A percentile compares a stretch with the other conserved stretches of the same genome.
phyloP scores from a whole-genome alignment of 2,888 invertebrate genomes.

The Sphaerophoria taeniata region DNA sequence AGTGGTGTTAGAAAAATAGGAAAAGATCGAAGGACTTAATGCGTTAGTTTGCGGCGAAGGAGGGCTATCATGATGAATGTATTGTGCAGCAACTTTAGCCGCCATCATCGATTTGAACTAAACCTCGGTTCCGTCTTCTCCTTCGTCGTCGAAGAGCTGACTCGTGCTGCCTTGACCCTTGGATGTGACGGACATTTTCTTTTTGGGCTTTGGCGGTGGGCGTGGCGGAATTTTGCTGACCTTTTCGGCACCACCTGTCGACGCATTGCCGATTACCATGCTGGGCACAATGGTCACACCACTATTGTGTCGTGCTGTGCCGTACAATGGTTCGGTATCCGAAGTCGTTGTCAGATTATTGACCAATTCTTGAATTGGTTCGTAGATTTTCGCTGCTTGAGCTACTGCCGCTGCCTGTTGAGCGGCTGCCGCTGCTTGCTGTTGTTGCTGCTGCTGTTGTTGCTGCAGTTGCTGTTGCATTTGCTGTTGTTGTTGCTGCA shows the following conservation, averaged over 20 bases:
- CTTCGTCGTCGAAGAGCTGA: conserved; percentile 93
- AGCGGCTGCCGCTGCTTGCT: conserved; percentile 58
- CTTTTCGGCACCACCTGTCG: conserved; percentile 77
- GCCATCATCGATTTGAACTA: conserved; percentile 81
- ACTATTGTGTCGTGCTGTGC: conserved; percentile 78
- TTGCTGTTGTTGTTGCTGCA: conserved; percentile 75
- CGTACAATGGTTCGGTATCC: conserved; percentile 81
- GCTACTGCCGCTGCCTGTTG: conserved; percentile 56
- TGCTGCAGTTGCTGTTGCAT: conserved; percentile 75
- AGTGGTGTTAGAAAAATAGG: conserved; percentile 67
- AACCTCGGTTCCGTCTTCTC: conserved; percentile 95
- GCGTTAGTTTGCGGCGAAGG: conserved; percentile 57
- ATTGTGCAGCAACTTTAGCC: conserved; percentile 50
- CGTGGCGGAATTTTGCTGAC: conserved; percentile 90
- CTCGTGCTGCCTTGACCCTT: conserved; percentile 85
- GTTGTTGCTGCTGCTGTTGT: conserved; percentile 65
- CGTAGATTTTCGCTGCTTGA: conserved; percentile 80
- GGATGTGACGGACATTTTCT: conserved; percentile 86
- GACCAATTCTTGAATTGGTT: conserved; percentile 81
- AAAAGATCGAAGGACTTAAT: conserved; percentile 68
- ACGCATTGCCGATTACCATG: conserved; percentile 83
- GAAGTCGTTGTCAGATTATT: conserved; percentile 78
- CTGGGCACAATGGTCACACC: conserved; percentile 80
- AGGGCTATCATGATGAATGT: conserved; percentile 59
- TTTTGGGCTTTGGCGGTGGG: conserved; percentile 93